Evolutionary conservation across 2,113 vertebrate species (phyloP).

Genomic region (Semnopithecus entellus): DNA sequence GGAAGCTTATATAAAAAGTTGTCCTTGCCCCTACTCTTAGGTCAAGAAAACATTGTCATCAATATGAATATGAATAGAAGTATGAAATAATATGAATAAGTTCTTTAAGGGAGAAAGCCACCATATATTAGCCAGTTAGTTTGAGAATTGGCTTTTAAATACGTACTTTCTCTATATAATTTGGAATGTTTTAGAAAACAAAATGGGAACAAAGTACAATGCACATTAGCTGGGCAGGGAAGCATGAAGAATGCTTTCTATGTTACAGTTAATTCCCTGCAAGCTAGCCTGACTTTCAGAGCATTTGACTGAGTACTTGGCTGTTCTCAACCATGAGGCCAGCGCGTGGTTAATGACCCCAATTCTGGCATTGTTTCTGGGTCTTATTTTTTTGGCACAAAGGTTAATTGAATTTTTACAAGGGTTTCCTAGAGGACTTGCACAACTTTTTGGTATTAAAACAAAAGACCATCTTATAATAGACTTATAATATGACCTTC

Average conservation of each 20-base stretch:
- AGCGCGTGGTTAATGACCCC: neutral
- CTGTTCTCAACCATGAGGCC: neutral
- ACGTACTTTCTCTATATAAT: neutral
- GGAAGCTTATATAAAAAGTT: neutral
- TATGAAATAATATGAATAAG: neutral
- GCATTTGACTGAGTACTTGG: neutral
- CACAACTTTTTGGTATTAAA: constrained; percentile 40
- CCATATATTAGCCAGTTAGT: neutral
- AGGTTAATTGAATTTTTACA: constrained; percentile 63
- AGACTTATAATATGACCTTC: neutral
- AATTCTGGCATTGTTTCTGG: neutral
- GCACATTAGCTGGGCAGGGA: neutral
- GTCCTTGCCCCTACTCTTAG: neutral
- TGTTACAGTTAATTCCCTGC: neutral
- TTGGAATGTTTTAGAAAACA: neutral
- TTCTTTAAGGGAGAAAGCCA: neutral
- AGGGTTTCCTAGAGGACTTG: constrained; percentile 9
- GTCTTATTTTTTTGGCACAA: constrained; percentile 11
- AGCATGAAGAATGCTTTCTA: neutral
- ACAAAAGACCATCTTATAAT: constrained; percentile 24
- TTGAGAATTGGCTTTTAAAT: neutral
- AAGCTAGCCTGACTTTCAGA: neutral
- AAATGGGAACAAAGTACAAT: neutral
- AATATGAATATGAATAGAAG: neutral
- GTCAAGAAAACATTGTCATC: neutral